Conservation (phyloP, 2,113 vertebrate species). For the Uria lomvia region DNA sequence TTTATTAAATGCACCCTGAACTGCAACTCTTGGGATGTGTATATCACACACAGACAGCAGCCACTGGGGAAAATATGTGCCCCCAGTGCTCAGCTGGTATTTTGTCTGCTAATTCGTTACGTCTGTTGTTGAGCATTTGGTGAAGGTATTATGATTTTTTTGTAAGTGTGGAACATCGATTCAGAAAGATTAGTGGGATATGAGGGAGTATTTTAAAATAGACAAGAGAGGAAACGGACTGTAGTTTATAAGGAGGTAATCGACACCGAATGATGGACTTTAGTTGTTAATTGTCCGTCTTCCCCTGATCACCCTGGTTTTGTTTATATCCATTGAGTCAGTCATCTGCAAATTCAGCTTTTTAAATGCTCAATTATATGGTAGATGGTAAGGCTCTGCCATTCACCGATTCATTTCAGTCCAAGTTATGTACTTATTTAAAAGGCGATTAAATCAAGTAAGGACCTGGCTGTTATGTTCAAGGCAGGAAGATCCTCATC, state of each 20-base stretch:
- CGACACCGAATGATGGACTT: fast-evolving
- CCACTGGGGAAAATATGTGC: background rate
- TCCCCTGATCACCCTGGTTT: background rate
- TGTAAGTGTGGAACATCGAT: background rate
- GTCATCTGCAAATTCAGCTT: background rate
- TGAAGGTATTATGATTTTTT: background rate
- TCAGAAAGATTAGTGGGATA: background rate
- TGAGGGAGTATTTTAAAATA: background rate
- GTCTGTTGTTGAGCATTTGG: background rate
- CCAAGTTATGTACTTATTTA: background rate
- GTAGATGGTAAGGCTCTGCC: background rate
- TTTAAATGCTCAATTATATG: background rate
- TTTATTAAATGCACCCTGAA: background rate
- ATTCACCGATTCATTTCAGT: background rate
- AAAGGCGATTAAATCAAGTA: background rate
- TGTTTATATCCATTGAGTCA: background rate
- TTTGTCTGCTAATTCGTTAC: background rate
- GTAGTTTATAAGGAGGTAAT: background rate
- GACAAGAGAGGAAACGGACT: background rate
- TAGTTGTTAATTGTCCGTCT: background rate
- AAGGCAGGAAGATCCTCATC: background rate
- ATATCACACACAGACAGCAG: background rate
- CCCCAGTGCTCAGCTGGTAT: background rate
- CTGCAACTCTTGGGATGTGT: background rate
- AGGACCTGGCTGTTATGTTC: background rate